Evolutionary conservation across 2,888 invertebrate genomes (phyloP).

Genomic region (Oasisia sp.): DNA sequence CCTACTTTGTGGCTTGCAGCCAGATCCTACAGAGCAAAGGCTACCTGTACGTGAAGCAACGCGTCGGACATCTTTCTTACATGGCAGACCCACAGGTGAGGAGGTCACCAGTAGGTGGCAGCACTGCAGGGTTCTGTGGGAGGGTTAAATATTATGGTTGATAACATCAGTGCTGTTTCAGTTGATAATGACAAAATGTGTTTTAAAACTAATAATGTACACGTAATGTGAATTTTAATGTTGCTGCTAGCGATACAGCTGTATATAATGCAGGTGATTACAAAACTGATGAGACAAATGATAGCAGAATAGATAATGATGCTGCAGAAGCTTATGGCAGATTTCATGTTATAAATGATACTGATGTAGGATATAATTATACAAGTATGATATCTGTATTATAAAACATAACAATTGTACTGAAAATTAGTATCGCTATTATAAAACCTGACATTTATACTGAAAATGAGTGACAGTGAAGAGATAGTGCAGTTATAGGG

Average conservation of each 20-base stretch:
- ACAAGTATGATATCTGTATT: no score
- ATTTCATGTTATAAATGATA: no score
- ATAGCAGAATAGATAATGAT: background rate
- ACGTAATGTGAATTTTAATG: background rate
- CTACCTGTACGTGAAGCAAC: conserved; percentile 82
- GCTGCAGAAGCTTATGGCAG: background rate
- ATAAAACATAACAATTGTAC: no score
- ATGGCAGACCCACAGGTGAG: conserved; percentile 78
- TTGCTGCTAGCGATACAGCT: background rate
- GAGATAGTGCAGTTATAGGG: no score
- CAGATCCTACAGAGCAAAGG: conserved; percentile 59
- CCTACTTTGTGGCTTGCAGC: conserved; percentile 38
- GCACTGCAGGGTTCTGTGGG: background rate
- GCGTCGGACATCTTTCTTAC: conserved; percentile 89
- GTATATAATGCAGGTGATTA: background rate
- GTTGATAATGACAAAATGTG: background rate
- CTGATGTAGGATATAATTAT: no score
- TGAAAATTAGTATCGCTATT: no score
- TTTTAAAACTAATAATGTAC: background rate
- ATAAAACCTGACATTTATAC: no score
- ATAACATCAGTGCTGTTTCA: background rate
- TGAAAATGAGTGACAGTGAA: no score
- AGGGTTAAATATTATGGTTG: background rate
- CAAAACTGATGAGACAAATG: background rate
- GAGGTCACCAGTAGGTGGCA: background rate